Evolutionary conservation across 2,797 vertebrate genomes (phyloP), one percentile per base, ranked within the genome.

Genomic region (Sylvilagus floridanus): DNA sequence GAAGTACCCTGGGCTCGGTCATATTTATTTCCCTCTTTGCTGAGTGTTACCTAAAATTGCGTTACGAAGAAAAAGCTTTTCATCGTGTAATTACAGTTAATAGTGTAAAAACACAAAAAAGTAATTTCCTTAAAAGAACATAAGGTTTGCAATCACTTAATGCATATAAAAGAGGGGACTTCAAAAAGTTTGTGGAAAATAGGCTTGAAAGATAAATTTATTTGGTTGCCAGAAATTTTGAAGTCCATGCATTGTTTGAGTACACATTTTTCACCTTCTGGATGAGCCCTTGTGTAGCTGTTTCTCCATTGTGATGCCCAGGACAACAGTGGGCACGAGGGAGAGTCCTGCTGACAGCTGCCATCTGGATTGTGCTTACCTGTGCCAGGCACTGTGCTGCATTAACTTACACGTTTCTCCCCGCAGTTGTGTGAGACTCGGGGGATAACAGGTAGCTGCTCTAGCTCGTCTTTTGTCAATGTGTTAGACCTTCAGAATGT

Each of bases 291-390:
- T 7, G 1, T 42, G 42, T 42, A 42, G 42, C 42, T 66, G 13
- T 54, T 84, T 84, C n/a, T 30, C 77, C 37, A 35, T 47, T 4
- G 5, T 72, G 54, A 21, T 52, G 65, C 24, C 37, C 19, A 50
- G 50, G 37, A 30, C 19, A 37, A 69, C 21, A 3, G 1, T n/a
- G 37, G 30, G 11, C 24, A 1, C 26, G 54, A 68, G 30, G 68
- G 26, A 21, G 10, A 21, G 24, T 52, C 14, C 12, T 54, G 66
- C 12, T 19, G n/a, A 24, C 12, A 12, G 9, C 37, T 5, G 13
- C 35, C 5, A 7, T 14, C 14, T n/a, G 3, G 30, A 4, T 30
- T 3, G 1, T 6, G 16, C 47, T 52, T 4, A 16, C 22, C 3
- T 42, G 7, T 47, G 52, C 22, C 14, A 2, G 24, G 24, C 13